These are phyloP conservation scores for Ophthalmolycus amberensis DNA, from an alignment of 2,113 vertebrate species.

Conservation along the genomic window DNA sequence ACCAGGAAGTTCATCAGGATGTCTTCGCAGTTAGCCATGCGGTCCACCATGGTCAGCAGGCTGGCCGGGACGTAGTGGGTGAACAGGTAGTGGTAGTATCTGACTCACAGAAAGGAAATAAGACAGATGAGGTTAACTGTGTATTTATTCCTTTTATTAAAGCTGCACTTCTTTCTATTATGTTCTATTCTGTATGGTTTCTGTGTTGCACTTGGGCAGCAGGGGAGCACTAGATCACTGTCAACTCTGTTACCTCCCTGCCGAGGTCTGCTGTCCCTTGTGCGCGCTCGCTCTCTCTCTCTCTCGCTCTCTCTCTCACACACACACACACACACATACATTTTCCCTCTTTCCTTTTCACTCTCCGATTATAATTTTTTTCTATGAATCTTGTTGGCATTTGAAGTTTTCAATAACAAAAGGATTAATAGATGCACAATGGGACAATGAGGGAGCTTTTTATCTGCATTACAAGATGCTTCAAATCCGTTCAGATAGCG, in stretches of 20 bases:
- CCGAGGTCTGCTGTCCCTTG: conserved; percentile 52
- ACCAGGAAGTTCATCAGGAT: conserved; percentile 88
- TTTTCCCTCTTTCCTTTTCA: conserved; percentile 23
- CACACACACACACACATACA: conserved; percentile 9
- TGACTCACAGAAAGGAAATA: conserved; percentile 29
- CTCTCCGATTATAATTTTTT: conserved; percentile 23
- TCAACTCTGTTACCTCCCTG: conserved; percentile 55
- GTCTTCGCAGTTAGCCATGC: conserved; percentile 85
- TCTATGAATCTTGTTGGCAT: conserved; percentile 41
- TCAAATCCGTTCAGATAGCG: conserved; percentile 50
- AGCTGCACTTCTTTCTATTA: background rate
- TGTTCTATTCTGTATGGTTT: conserved; percentile 12
- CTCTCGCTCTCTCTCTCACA: background rate
- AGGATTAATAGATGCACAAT: conserved; percentile 52
- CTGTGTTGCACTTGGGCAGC: conserved; percentile 57
- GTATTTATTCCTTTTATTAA: background rate
- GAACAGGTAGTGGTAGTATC: conserved; percentile 86
- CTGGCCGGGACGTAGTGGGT: conserved; percentile 80
- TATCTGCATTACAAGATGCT: conserved; percentile 61
- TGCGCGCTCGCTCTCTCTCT: background rate
- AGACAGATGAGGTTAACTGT: background rate
- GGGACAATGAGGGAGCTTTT: conserved; percentile 55
- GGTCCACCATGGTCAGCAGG: conserved; percentile 82
- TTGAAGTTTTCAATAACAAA: conserved; percentile 59
- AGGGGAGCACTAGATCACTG: conserved; percentile 70